Base-by-base conservation (phyloP, 2,888 invertebrate genomes). In the Drosophila engyochracea region DNA sequence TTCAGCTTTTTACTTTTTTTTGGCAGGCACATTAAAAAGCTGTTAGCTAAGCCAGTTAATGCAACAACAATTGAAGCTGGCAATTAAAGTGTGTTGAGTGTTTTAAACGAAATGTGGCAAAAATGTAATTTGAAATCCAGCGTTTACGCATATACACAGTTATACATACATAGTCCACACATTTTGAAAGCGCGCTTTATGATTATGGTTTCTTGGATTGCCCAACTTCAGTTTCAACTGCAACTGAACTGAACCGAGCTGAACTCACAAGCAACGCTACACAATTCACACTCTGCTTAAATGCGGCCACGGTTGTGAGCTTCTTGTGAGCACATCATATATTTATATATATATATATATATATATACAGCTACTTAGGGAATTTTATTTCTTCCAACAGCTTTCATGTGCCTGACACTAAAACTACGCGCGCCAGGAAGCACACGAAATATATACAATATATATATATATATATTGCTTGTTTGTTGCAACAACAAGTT, bases 171-270 rank as follows among this genome's bases (percentile, higher is more conserved):
- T 39, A 63, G 22, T 49, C 39, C 44, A 72, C 39, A 76, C 25
- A 72, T 85, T 85, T 85, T 89, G 85, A 85, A 88, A 90, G 86
- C 89, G 79, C 73, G 73, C 74, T 86, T 88, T 83, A 85, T 81
- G 89, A 74, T 76, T 76, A 79, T 72, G 73, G 71, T 85, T 84
- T 89, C 76, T 70, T 57, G 58, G 70, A 86, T 85, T 85, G 80
- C 88, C 70, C 88, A 85, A 86, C 76, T 54, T 31, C 16, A 57
- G 63, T 59, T 68, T 39, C 66, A 74, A 72, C 78, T 76, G 74
- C 82, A 74, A 70, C 76, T 44, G 57, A 58, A 74, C 70, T 76
- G 70, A 83, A 79, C 76, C 52, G 44, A 61, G 67, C 67, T 72
- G 74, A 82, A 69, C 69, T 68, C 67, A 28, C 22, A 35, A 52